Percentiles rank a stretch among this genome's conserved stretches.
Conservation (phyloP, 2,888 invertebrate species). For the Diploptera punctata region DNA sequence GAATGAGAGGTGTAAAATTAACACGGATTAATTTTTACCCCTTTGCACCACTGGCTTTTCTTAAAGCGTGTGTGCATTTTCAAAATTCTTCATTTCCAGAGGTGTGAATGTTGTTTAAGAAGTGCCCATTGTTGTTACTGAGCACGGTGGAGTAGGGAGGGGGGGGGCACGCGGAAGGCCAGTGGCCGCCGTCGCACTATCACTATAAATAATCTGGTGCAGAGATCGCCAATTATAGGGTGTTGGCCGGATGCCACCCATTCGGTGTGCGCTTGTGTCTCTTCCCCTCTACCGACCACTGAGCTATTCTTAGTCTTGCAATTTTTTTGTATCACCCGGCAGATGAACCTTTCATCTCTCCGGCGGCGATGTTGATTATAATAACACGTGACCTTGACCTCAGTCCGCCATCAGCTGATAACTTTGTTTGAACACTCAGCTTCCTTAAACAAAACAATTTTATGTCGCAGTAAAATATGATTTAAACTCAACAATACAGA, state of each 20-base stretch:
- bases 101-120: too few species aligned
- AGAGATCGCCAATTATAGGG: conserved; percentile 88
- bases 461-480: too few species aligned
- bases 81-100: too few species aligned
- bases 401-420: conserved; percentile 13
- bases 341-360: conserved; percentile 19
- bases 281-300: conserved; percentile 21
- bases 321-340: not conserved
- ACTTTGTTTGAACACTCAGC: too few species aligned
- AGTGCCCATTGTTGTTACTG: too few species aligned
- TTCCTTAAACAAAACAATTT: too few species aligned
- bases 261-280: conserved; percentile 20
- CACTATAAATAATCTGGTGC: conserved; percentile 74
- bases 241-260: conserved; percentile 75
- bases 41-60: too few species aligned
- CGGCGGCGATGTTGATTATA: not conserved
- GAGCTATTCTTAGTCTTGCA: conserved; percentile 22
- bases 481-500: too few species aligned
- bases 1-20: too few species aligned
- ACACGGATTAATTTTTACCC: too few species aligned
- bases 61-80: too few species aligned
- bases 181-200: conserved; percentile 57
- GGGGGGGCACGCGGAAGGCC: conserved; percentile 55
- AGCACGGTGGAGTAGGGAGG: not conserved
- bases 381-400: conserved; percentile 1